phyloP scores from a whole-genome alignment of 2,113 vertebrate species.

The Clarias batrachus region DNA sequence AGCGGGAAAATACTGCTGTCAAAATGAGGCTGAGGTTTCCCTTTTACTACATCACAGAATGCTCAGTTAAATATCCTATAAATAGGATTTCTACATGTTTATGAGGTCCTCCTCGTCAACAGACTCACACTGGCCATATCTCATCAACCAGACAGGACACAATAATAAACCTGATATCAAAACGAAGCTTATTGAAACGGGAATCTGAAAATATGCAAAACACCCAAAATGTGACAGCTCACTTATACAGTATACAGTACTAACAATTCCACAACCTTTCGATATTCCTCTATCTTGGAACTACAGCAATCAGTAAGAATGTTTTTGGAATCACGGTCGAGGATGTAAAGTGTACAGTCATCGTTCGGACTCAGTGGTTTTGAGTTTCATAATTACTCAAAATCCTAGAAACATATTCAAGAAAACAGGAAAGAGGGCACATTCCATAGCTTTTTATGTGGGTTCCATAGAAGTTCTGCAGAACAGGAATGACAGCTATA shows the following conservation, averaged over 20 bases:
- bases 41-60: too few relatives aligned
- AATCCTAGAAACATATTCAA: neutral
- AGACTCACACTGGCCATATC: too few relatives aligned
- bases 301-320: neutral
- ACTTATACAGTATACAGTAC: neutral
- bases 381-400: neutral
- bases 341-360: neutral
- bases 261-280: neutral
- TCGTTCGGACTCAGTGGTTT: neutral
- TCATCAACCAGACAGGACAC: too few relatives aligned
- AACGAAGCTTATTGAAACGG: too few relatives aligned
- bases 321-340: neutral
- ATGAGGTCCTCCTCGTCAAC: too few relatives aligned
- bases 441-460: neutral
- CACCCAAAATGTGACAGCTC: too few relatives aligned
- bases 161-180: too few relatives aligned
- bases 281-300: neutral
- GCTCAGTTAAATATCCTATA: too few relatives aligned
- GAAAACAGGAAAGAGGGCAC: neutral
- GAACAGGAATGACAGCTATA: neutral
- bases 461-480: neutral
- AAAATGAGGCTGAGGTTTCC: too few relatives aligned
- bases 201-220: too few relatives aligned
- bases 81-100: too few relatives aligned
- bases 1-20: too few relatives aligned